phyloP scores from a whole-genome alignment of 2,888 invertebrate genomes.

The Andrena minutula region DNA sequence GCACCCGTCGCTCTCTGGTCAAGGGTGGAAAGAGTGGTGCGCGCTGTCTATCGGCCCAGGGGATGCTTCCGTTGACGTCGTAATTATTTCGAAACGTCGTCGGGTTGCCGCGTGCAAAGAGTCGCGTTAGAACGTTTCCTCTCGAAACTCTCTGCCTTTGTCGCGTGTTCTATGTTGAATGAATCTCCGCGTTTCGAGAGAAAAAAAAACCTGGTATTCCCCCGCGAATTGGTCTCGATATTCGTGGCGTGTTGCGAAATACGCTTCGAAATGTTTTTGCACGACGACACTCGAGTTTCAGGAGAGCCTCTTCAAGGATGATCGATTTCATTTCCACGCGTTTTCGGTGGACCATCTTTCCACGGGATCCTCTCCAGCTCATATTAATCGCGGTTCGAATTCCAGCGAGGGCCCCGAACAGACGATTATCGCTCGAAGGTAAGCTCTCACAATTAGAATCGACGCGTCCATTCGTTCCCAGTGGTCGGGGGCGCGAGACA shows the following conservation, averaged over 20 bases:
- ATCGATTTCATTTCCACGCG: neutral
- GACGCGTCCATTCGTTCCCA: slow-evolving; percentile 52
- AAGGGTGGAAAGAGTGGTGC: slow-evolving; percentile 60
- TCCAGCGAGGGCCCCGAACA: slow-evolving; percentile 23
- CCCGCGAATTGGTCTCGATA: too few species aligned
- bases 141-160: slow-evolving; percentile 44
- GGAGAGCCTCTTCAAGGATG: too few species aligned
- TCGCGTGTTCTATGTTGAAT: slow-evolving; percentile 16
- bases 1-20: slow-evolving; percentile 43
- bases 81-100: slow-evolving; percentile 74
- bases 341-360: neutral
- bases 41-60: slow-evolving; percentile 61
- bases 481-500: slow-evolving; percentile 43
- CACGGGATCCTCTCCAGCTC: neutral
- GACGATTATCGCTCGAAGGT: slow-evolving; percentile 52
- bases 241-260: too few species aligned
- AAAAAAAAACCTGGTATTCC: neutral
- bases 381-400: slow-evolving; percentile 33
- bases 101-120: slow-evolving; percentile 37
- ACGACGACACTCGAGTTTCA: too few species aligned
- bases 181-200: neutral
- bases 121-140: slow-evolving; percentile 48
- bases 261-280: too few species aligned
- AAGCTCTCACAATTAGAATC: slow-evolving; percentile 62
- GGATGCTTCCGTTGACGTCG: slow-evolving; percentile 58